Conservation (phyloP, 2,113 vertebrate genomes). For the Planiliza haematocheilus region DNA sequence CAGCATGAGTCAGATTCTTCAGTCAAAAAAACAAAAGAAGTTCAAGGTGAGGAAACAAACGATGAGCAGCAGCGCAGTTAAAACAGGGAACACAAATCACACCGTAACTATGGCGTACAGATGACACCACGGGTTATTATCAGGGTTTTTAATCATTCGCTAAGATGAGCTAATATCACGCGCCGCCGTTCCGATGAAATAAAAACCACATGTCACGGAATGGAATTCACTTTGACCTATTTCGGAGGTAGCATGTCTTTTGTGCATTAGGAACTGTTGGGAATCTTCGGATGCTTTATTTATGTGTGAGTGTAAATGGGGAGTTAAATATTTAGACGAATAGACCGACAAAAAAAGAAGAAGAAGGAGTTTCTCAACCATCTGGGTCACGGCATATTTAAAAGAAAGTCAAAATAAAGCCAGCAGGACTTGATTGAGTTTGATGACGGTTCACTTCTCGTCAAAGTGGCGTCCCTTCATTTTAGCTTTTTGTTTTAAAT, state of each 20-base stretch:
- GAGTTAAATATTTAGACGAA: slow-evolving; percentile 10
- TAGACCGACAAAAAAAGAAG: neutral
- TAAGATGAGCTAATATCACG: slow-evolving; percentile 17
- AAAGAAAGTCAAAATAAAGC: too few relatives aligned
- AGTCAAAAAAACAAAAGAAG: slow-evolving; percentile 19
- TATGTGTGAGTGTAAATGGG: neutral
- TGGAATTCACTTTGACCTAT: neutral
- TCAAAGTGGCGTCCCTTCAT: too few relatives aligned
- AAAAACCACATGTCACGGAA: slow-evolving; percentile 3
- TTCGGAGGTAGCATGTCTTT: neutral
- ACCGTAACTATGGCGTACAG: neutral
- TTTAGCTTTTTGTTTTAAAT: neutral
- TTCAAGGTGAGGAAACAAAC: slow-evolving; percentile 47
- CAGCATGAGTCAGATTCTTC: slow-evolving; percentile 6
- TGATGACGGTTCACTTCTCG: too few relatives aligned
- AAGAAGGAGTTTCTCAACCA: too few relatives aligned
- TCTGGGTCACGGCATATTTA: too few relatives aligned
- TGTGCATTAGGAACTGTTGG: neutral
- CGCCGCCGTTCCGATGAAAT: neutral
- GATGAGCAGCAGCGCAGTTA: neutral
- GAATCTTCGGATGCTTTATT: neutral
- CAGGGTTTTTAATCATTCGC: slow-evolving; percentile 32
- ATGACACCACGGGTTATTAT: slow-evolving; percentile 25
- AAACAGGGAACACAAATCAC: slow-evolving; percentile 49
- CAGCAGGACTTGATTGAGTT: too few relatives aligned